Evolutionary conservation across 2,888 invertebrate species (phyloP).

Genomic region (Ischnura elegans): DNA sequence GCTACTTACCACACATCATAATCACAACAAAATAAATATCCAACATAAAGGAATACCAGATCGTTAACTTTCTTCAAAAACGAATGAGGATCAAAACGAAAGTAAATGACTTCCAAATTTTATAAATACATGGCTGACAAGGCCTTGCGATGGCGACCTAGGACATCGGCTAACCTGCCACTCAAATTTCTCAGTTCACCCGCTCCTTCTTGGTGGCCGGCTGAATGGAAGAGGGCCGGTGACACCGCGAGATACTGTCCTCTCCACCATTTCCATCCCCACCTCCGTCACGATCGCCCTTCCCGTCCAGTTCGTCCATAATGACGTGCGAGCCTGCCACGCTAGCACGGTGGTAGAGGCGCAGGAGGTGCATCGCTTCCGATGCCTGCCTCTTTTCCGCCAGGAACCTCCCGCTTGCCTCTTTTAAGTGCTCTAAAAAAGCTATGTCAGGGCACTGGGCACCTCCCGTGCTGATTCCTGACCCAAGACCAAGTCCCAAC

Average conservation of each 20-base stretch:
- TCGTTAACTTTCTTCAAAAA: neutral
- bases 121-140: neutral
- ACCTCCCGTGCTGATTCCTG: slow-evolving; percentile 42
- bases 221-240: neutral
- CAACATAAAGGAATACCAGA: neutral
- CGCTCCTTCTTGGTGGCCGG: slow-evolving; percentile 50
- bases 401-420: slow-evolving; percentile 89
- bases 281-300: neutral
- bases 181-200: slow-evolving; percentile 42
- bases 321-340: slow-evolving; percentile 37
- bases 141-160: neutral
- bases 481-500: slow-evolving; percentile 41
- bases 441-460: slow-evolving; percentile 76
- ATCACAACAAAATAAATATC: neutral
- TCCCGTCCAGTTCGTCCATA: slow-evolving; percentile 38
- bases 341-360: slow-evolving; percentile 83
- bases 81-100: neutral
- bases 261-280: slow-evolving; percentile 7
- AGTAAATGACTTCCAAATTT: neutral
- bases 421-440: slow-evolving; percentile 89
- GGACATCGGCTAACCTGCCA: neutral
- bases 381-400: slow-evolving; percentile 92
- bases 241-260: slow-evolving; percentile 4
- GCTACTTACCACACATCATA: neutral
- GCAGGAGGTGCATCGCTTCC: slow-evolving; percentile 91